Evolutionary conservation across 2,797 vertebrate genomes (phyloP).

Genomic region (Chaenodraco wilsoni): DNA sequence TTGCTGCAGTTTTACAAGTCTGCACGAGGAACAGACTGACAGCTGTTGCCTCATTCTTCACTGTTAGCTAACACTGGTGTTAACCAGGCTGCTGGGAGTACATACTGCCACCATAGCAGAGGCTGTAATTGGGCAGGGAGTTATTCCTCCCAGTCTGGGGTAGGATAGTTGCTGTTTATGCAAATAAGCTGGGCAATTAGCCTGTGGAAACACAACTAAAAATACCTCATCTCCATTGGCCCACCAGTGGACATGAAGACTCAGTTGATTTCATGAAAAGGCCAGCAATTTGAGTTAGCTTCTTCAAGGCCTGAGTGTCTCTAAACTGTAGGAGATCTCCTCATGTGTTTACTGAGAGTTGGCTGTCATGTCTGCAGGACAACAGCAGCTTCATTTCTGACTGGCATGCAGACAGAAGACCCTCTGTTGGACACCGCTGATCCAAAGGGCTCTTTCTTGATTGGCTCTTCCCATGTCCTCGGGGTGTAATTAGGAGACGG

Average conservation of each 20-base stretch:
- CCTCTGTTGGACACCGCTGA: constrained; percentile 43
- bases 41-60: constrained; percentile 48
- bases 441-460: constrained; percentile 47
- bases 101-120: constrained; percentile 56
- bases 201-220: constrained; percentile 69
- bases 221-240: constrained; percentile 72
- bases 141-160: constrained; percentile 74
- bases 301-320: constrained; percentile 44
- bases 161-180: constrained; percentile 78
- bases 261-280: constrained; percentile 40
- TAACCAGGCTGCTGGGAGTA: constrained; percentile 70
- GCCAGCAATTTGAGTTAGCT: constrained; percentile 7
- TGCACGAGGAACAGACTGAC: constrained; percentile 32
- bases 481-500: constrained; percentile 78
- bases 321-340: constrained; percentile 30
- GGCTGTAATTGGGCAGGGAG: constrained; percentile 83
- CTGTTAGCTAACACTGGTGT: constrained; percentile 53
- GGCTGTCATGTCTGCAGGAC: constrained; percentile 31
- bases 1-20: constrained; percentile 10
- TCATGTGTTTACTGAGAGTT: constrained; percentile 34
- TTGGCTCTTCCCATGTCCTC: constrained; percentile 61
- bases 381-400: constrained; percentile 46
- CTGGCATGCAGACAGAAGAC: constrained; percentile 51
- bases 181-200: constrained; percentile 83
- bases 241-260: constrained; percentile 31